Evolutionary conservation across 92 coral and sea anemone species (phyloP).

Genomic region (Meandrina meandrites): DNA sequence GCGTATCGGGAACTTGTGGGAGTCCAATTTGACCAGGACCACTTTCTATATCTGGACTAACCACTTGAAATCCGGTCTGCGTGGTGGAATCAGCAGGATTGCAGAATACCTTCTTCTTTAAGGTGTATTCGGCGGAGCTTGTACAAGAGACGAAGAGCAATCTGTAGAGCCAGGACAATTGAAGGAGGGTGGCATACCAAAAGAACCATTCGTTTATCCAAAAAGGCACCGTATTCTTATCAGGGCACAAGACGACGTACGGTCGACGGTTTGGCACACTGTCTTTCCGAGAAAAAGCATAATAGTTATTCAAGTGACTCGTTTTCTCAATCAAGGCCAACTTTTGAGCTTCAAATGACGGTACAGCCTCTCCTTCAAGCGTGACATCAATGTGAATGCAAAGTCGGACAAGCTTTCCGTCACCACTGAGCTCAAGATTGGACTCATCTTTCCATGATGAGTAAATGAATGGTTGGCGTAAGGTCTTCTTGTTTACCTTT

Average conservation of each 20-base stretch:
- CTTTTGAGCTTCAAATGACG: slow-evolving; percentile 38
- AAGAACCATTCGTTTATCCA: slow-evolving; percentile 60
- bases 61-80: slow-evolving; percentile 42
- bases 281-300: slow-evolving; percentile 40
- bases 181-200: slow-evolving; percentile 57
- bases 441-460: slow-evolving; percentile 49
- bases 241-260: slow-evolving; percentile 46
- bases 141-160: slow-evolving; percentile 36
- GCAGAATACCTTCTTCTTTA: slow-evolving; percentile 47
- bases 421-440: not conserved
- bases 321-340: slow-evolving; percentile 36
- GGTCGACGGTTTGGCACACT: slow-evolving; percentile 35
- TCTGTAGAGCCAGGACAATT: slow-evolving; percentile 65
- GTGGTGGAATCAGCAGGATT: slow-evolving; percentile 3
- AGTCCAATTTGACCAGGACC: slow-evolving; percentile 6
- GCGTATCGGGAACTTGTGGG: slow-evolving; percentile 5
- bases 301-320: slow-evolving; percentile 21
- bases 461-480: slow-evolving; percentile 49
- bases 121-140: slow-evolving; percentile 23
- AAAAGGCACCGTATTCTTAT: slow-evolving; percentile 35
- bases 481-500: slow-evolving; percentile 23
- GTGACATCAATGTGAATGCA: slow-evolving; percentile 37
- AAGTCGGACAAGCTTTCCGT: slow-evolving; percentile 24
- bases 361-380: slow-evolving; percentile 37
- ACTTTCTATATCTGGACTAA: not conserved